Percentiles rank a stretch among this genome's conserved stretches.
These are phyloP conservation scores for Ochotona princeps DNA, from an alignment of 2,113 vertebrate species.

Conservation along the genomic window DNA sequence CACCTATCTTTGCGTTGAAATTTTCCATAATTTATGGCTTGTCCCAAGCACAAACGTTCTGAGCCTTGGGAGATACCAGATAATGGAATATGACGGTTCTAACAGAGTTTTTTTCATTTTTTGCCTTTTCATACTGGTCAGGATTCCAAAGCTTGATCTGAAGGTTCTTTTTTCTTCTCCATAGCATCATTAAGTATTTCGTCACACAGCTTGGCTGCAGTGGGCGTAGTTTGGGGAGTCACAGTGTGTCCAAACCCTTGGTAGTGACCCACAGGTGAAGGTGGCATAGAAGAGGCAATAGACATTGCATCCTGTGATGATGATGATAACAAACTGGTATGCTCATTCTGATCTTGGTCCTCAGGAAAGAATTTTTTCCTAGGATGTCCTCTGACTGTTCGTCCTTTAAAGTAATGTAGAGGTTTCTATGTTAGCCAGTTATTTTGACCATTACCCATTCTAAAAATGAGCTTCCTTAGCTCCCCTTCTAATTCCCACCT, in stretches of 20 bases:
- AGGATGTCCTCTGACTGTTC: constrained; percentile 95
- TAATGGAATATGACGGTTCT: not conserved
- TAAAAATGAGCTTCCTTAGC: not conserved
- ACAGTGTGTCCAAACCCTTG: constrained; percentile 94
- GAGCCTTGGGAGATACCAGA: not conserved
- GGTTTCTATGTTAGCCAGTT: constrained; percentile 39
- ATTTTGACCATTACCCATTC: not conserved
- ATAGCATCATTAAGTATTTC: constrained; percentile 82
- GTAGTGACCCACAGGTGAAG: constrained; percentile 93
- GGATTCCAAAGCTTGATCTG: constrained; percentile 65
- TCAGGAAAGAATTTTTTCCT: constrained; percentile 93
- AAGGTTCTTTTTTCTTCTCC: constrained; percentile 82
- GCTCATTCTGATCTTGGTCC: constrained; percentile 92
- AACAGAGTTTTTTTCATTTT: not conserved
- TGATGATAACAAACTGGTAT: constrained; percentile 94
- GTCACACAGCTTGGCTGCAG: constrained; percentile 78
- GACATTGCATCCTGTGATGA: constrained; percentile 91
- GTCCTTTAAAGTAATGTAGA: constrained; percentile 84
- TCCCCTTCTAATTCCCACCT: too few species aligned
- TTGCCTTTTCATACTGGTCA: constrained; percentile 23
- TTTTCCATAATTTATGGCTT: constrained; percentile 48
- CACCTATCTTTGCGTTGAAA: constrained; percentile 43
- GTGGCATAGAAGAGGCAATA: constrained; percentile 89
- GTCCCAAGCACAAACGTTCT: constrained; percentile 47
- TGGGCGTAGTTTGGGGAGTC: constrained; percentile 91